Percentiles rank a stretch among this genome's conserved stretches.
These are phyloP conservation scores for Cercopithecus mitis DNA, from an alignment of 2,797 vertebrate species.

Conservation along the genomic window DNA sequence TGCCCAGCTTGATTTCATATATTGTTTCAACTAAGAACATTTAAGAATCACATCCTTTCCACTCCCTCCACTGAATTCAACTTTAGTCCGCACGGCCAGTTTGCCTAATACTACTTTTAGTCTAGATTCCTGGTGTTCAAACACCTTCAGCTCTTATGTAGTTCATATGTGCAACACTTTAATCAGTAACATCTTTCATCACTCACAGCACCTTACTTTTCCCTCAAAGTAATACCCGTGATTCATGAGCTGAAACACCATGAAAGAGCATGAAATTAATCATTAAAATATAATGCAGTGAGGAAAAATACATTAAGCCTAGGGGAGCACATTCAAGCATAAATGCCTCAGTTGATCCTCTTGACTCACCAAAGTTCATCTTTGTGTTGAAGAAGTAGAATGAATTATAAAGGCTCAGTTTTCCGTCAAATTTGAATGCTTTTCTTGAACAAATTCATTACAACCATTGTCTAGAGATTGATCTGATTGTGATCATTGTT, in stretches of 20 bases:
- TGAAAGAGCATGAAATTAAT: slow-evolving; percentile 56
- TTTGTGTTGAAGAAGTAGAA: slow-evolving; percentile 35
- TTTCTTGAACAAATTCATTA: slow-evolving; percentile 36
- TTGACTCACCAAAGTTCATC: slow-evolving; percentile 46
- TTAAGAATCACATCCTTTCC: neutral
- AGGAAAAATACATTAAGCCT: slow-evolving; percentile 59
- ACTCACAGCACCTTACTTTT: neutral
- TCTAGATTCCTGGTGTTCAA: neutral
- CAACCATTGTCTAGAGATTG: neutral
- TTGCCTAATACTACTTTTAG: neutral
- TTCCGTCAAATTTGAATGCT: neutral
- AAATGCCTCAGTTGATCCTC: slow-evolving; percentile 11
- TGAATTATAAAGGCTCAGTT: slow-evolving; percentile 45
- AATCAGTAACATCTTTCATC: slow-evolving; percentile 43
- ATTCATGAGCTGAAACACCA: slow-evolving; percentile 44
- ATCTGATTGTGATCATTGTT: neutral
- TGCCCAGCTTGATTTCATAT: neutral
- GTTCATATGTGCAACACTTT: neutral
- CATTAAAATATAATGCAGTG: slow-evolving; percentile 68
- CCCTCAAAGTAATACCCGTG: slow-evolving; percentile 6
- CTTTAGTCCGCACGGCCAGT: neutral
- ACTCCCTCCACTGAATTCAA: neutral
- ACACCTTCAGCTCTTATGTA: neutral
- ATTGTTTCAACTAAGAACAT: neutral
- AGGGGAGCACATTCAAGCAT: neutral